Percentiles rank a stretch among this genome's conserved stretches.
Evolutionary conservation across 2,888 invertebrate genomes (phyloP).

Genomic region (Aelia acuminata): DNA sequence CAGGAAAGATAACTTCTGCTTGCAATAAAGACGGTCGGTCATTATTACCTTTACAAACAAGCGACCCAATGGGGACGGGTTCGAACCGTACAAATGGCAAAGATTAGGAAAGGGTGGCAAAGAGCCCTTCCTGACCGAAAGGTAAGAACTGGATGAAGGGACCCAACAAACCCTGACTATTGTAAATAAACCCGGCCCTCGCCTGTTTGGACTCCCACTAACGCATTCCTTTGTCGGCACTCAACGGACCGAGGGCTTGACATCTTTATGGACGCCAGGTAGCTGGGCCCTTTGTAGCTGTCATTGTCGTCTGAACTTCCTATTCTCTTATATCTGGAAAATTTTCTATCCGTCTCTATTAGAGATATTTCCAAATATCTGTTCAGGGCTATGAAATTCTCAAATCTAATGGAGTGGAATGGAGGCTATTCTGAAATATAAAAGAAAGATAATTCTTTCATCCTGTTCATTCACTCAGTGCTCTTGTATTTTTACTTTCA

Average conservation of each 20-base stretch:
- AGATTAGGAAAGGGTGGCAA: neutral
- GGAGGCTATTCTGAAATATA: too few relatives aligned
- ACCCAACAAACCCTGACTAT: neutral
- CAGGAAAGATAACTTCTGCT: neutral
- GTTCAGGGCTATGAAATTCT: neutral
- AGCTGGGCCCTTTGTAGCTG: neutral
- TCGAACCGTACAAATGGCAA: neutral
- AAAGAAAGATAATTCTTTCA: too few relatives aligned
- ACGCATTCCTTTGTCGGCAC: conserved; percentile 17
- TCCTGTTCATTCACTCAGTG: too few relatives aligned
- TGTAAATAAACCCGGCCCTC: neutral
- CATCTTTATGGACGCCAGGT: conserved; percentile 4
- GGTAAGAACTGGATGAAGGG: neutral
- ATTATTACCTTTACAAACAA: neutral
- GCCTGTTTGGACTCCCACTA: conserved; percentile 24
- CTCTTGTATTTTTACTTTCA: too few relatives aligned
- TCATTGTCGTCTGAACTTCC: neutral
- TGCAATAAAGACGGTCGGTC: neutral
- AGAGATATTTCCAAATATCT: neutral
- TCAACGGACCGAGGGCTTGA: neutral
- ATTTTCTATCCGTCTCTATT: neutral
- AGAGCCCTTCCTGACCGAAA: neutral
- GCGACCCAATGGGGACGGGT: neutral
- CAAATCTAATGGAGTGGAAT: too few relatives aligned
- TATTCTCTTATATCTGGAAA: neutral